Base-by-base conservation (phyloP, 2,888 invertebrate species). In the Augiades crinisus region DNA sequence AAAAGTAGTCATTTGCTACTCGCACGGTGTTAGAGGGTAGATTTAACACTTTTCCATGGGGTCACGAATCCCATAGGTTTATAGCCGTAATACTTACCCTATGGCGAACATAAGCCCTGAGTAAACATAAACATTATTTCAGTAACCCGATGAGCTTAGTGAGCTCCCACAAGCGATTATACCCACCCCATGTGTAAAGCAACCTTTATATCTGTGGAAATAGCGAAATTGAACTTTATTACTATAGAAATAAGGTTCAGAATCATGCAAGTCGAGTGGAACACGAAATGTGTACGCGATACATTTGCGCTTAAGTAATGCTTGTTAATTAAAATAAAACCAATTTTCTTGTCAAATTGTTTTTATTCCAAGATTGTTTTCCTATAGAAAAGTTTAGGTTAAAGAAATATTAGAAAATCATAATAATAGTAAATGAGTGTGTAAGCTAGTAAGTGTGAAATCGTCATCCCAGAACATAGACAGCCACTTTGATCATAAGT, bases 61-160 rank as follows among this genome's bases (percentile, higher is more conserved):
- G 43, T 44, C 10, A 27, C 58, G 63, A 65, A 67, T 67, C 67
- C 67, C 71, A 64, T 65, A 70, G 69, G 63, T 70, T 75, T 70
- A 68, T 62, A 67, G 72, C 64, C 68, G 75, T 76, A 77, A 78
- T 76, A 61, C 62, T 65, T 49, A 58, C 64, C 68, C 70, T 61
- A 62, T 59, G 64, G 58, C 63, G 61, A 66, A 63, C 62, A 75
- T 78, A 81, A 80, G 81, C 82, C 72, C 67, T 67, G 61, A 70
- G 75, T 72, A 85, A 86, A 88, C 74, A 86, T 75, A 85, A 88
- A 88, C 87, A 87, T 88, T 87, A 85, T 88, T 87, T 73, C 79
- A 85, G 88, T 88, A 87, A 88, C 76, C 72, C 80, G 86, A 87
- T 85, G 77, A 87, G 83, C 82, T 82, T 77, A 81, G 68, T 63